Evolutionary conservation across 2,113 vertebrate species (phyloP).

Genomic region (Sigmodon hispidus): DNA sequence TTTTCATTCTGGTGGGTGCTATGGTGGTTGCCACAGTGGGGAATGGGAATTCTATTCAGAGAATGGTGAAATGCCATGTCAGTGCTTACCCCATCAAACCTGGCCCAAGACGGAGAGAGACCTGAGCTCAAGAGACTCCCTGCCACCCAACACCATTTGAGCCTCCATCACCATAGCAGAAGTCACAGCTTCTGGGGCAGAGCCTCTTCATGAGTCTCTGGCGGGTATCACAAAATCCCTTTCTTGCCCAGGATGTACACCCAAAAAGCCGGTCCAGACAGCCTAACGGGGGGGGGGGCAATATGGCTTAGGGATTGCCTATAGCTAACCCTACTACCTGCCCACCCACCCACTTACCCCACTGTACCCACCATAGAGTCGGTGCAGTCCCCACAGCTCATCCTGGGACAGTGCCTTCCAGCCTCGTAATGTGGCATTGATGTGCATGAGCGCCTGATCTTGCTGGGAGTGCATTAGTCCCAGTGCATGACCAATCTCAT

Average conservation of each 20-base stretch:
- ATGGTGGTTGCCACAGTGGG: constrained; percentile 91
- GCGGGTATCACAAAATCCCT: constrained; percentile 92
- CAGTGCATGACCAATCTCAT: constrained; percentile 95
- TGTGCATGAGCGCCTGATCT: constrained; percentile 94
- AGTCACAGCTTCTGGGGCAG: constrained; percentile 96
- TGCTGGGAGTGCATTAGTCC: constrained; percentile 98
- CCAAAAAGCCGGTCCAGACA: constrained; percentile 94
- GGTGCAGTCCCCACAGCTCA: constrained; percentile 96
- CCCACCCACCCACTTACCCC: rapidly evolving
- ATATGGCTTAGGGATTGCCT: rapidly evolving
- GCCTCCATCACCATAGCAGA: constrained; percentile 92
- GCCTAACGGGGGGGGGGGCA: constrained; percentile 83
- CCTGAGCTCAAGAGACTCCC: rapidly evolving
- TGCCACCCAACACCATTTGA: rapidly evolving
- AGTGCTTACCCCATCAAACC: background rate
- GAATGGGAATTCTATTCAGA: constrained; percentile 92
- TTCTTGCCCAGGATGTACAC: constrained; percentile 92
- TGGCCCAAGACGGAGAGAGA: rapidly evolving
- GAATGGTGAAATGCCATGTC: rapidly evolving
- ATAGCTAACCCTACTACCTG: rapidly evolving
- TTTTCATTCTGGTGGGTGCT: constrained; percentile 92
- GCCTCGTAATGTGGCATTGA: constrained; percentile 95
- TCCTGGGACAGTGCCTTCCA: constrained; percentile 95
- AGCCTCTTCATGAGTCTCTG: constrained; percentile 94
- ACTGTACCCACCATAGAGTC: constrained; percentile 91